These are phyloP conservation scores for Perizoma affinitatum DNA, from an alignment of 2,888 invertebrate species.

Conservation along the genomic window DNA sequence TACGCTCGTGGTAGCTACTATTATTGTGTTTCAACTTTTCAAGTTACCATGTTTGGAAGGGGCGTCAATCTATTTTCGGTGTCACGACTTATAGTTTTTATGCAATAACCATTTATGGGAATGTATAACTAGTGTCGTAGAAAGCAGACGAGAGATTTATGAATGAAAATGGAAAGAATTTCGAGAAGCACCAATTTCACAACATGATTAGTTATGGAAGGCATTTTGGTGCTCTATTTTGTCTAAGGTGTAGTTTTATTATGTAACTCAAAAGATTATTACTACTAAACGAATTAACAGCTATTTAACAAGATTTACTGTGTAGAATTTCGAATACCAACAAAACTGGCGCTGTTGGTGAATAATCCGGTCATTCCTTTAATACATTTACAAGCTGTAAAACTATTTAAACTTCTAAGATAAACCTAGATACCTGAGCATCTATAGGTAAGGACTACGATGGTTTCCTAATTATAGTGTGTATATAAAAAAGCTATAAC, in stretches of 20 bases:
- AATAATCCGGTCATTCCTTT: conserved; percentile 33
- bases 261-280: conserved; percentile 7
- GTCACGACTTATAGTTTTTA: conserved; percentile 53
- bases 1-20: conserved; percentile 40
- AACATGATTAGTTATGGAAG: conserved; percentile 15
- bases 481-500: no score
- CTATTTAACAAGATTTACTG: conserved; percentile 1
- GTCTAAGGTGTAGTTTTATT: conserved; percentile 10
- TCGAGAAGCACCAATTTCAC: conserved; percentile 20
- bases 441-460: no score
- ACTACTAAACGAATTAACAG: conserved; percentile 5
- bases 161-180: conserved; percentile 24
- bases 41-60: conserved; percentile 51
- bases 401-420: conserved; percentile 37
- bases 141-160: conserved; percentile 35
- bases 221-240: conserved; percentile 17
- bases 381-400: conserved; percentile 43
- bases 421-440: conserved; percentile 8
- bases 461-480: no score
- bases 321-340: conserved; percentile 22
- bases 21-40: conserved; percentile 47
- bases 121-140: conserved; percentile 37
- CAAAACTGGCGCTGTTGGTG: conserved; percentile 28
- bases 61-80: conserved; percentile 59
- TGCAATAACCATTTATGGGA: conserved; percentile 47